These are phyloP conservation scores for Limnephilus marmoratus DNA, from an alignment of 2,888 invertebrate species.

Conservation along the genomic window DNA sequence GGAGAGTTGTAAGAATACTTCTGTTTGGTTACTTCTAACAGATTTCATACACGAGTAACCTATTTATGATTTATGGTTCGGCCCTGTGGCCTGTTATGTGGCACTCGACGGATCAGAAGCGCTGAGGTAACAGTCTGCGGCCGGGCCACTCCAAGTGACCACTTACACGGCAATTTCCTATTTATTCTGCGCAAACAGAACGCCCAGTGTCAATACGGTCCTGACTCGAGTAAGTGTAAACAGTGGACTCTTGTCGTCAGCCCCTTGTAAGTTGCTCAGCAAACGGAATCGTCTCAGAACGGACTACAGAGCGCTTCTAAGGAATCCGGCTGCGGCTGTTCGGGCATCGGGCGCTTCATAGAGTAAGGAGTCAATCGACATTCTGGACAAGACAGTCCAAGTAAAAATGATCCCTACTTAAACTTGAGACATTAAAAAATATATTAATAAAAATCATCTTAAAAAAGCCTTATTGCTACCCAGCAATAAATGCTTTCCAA, in stretches of 20 bases:
- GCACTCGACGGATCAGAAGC: slow-evolving; percentile 21
- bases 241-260: slow-evolving; percentile 18
- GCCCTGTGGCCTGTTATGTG: neutral
- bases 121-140: slow-evolving; percentile 32
- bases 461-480: too few species aligned
- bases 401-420: neutral
- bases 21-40: too few species aligned
- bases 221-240: slow-evolving; percentile 37
- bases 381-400: neutral
- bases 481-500: too few species aligned
- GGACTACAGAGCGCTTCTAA: neutral
- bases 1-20: too few species aligned
- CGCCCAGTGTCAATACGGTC: slow-evolving; percentile 42
- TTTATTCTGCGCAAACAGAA: slow-evolving; percentile 61
- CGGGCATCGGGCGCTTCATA: neutral
- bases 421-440: too few species aligned
- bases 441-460: too few species aligned
- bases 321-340: neutral
- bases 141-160: slow-evolving; percentile 38
- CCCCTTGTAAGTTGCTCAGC: slow-evolving; percentile 31
- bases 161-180: slow-evolving; percentile 66
- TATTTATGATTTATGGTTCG: neutral
- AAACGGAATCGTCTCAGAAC: slow-evolving; percentile 22
- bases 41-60: too few species aligned
- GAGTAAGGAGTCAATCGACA: neutral